Base-by-base conservation (phyloP, 2,797 vertebrate species). In the Craterocephalus amniculus region DNA sequence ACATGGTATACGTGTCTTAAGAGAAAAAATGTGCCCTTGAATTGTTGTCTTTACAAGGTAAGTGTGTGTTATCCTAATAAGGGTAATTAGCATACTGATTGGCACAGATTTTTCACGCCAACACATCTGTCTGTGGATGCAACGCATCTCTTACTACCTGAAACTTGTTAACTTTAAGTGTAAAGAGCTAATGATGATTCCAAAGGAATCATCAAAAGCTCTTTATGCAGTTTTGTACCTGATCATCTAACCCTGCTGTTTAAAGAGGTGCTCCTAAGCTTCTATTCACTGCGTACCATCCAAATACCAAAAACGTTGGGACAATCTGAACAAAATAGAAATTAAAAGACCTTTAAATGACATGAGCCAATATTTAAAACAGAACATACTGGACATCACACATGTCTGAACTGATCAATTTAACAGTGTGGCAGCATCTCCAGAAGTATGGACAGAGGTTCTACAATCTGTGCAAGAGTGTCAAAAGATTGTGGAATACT, bases 71-170 rank as follows among this genome's bases (percentile, higher is more conserved):
- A 29, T 26, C 35, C 27, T 61, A 55, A 55, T 60, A 35, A 48
- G 35, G 31, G 49, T 35, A 52, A 73, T 73, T 61, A 48, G 5
- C 8, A 16, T 31, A 61, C 36, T 56, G 36, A 56, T 62, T 56
- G 14, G 18, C 29, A 67, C 20, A 7, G 11, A 29, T 34, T 31
- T 27, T 43, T 54, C 12, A 52, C 22, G 18, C 16, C 8, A 24
- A 56, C 51, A 62, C 58, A 48, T 60, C 51, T 8, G 20, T 60
- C 35, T 59, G 34, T 40, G n/a, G 40, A 52, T 45, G 29, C 12
- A 0, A 9, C n/a, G 2, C 3, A 52, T 43, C 7, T 52, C 20
- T 51, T 60, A 34, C 11, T 29, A 35, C 48, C 26, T 32, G 59
- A 13, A 68, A 32, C 18, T 34, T 67, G 55, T 38, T 55, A 36